Conservation (phyloP, 2,113 vertebrate species). For the Rhabdornis inornatus region DNA sequence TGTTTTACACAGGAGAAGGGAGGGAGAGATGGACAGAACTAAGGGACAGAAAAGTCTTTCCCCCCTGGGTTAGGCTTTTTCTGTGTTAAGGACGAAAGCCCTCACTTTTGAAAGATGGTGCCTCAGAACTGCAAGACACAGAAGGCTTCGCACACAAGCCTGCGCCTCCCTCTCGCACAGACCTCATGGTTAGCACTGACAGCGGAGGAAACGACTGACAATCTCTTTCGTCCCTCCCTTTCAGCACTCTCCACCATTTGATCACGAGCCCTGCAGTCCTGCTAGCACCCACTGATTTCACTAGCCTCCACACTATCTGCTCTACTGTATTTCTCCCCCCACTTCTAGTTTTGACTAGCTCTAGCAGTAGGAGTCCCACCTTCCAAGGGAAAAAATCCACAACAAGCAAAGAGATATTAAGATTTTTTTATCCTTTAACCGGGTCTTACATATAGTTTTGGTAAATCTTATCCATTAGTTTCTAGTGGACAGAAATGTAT, state of each 20-base stretch:
- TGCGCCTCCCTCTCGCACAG: neutral
- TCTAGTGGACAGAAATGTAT: neutral
- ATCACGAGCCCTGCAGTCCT: neutral
- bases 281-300: neutral
- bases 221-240: neutral
- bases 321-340: neutral
- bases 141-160: neutral
- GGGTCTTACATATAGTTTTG: neutral
- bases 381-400: neutral
- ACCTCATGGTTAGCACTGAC: rapidly evolving
- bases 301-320: neutral
- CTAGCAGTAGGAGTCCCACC: neutral
- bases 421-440: neutral
- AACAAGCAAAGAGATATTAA: neutral
- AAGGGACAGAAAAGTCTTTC: neutral
- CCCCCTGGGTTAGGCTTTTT: neutral
- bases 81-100: neutral
- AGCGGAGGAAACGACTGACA: neutral
- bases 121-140: neutral
- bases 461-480: neutral
- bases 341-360: neutral
- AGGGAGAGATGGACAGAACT: neutral
- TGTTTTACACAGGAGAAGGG: neutral
- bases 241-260: neutral
- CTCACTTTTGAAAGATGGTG: neutral